phyloP scores from a whole-genome alignment of 2,113 vertebrate genomes.

The Catharus minimus region DNA sequence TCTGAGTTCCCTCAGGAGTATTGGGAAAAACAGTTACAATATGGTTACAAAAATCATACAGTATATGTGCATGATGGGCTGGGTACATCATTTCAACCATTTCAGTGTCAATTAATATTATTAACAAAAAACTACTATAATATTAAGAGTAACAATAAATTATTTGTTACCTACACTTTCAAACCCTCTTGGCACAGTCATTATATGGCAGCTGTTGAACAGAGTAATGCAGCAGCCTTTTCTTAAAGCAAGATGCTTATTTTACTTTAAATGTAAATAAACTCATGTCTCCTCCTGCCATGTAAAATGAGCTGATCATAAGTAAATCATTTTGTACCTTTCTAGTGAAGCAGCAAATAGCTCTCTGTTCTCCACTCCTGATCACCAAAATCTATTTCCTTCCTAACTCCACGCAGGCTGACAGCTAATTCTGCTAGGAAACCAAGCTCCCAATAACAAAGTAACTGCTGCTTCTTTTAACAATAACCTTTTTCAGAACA shows the following conservation, averaged over 20 bases:
- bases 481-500: background rate
- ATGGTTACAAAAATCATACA: background rate
- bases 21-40: background rate
- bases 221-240: slow-evolving; percentile 14
- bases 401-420: background rate
- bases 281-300: slow-evolving; percentile 24
- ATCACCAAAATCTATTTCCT: slow-evolving; percentile 3
- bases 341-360: background rate
- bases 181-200: background rate
- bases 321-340: slow-evolving; percentile 11
- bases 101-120: background rate
- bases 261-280: slow-evolving; percentile 53
- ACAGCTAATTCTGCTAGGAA: background rate
- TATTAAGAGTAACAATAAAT: slow-evolving; percentile 13
- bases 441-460: background rate
- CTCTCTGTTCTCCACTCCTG: background rate
- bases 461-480: background rate
- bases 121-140: background rate
- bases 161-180: slow-evolving; percentile 24
- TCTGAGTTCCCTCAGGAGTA: background rate
- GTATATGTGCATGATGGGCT: background rate
- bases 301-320: slow-evolving; percentile 19
- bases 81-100: background rate
- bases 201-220: slow-evolving; percentile 23
- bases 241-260: slow-evolving; percentile 32